These are phyloP conservation scores for Metridium senile DNA, from an alignment of 92 coral and sea anemone species.

Conservation along the genomic window DNA sequence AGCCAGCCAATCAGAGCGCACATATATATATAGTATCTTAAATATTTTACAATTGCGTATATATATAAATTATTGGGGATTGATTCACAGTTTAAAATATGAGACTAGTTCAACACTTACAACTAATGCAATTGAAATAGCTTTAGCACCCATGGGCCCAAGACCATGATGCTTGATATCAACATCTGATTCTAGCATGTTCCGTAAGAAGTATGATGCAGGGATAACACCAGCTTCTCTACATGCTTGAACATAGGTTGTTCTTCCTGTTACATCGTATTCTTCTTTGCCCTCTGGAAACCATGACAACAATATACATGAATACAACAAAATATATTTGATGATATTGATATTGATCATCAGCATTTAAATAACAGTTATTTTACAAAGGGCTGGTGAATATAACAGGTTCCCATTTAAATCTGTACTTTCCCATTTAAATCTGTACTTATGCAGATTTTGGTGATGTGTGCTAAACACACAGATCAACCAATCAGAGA, in stretches of 20 bases:
- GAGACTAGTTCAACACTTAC: constrained; percentile 35
- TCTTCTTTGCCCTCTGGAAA: constrained; percentile 92
- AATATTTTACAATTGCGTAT: too few species aligned
- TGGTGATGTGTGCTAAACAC: too few species aligned
- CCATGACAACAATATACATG: not conserved
- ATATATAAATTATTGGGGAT: too few species aligned
- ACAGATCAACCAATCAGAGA: too few species aligned
- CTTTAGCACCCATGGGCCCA: constrained; percentile 93
- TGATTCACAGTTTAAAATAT: not conserved
- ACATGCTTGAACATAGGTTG: constrained; percentile 94
- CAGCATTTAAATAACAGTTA: too few species aligned
- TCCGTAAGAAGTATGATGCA: constrained; percentile 88
- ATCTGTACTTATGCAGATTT: too few species aligned
- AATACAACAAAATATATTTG: not conserved
- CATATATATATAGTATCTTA: too few species aligned
- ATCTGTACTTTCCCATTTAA: too few species aligned
- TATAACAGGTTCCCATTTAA: too few species aligned
- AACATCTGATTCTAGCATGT: constrained; percentile 80
- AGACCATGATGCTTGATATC: constrained; percentile 98
- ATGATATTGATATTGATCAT: not conserved
- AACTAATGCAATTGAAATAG: constrained; percentile 94
- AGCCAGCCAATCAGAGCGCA: too few species aligned
- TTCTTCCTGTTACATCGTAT: constrained; percentile 94
- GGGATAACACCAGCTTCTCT: constrained; percentile 88
- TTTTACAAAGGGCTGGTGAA: too few species aligned